Conservation (phyloP, 2,797 vertebrate genomes). For the Cynodonichthys magdalenae region DNA sequence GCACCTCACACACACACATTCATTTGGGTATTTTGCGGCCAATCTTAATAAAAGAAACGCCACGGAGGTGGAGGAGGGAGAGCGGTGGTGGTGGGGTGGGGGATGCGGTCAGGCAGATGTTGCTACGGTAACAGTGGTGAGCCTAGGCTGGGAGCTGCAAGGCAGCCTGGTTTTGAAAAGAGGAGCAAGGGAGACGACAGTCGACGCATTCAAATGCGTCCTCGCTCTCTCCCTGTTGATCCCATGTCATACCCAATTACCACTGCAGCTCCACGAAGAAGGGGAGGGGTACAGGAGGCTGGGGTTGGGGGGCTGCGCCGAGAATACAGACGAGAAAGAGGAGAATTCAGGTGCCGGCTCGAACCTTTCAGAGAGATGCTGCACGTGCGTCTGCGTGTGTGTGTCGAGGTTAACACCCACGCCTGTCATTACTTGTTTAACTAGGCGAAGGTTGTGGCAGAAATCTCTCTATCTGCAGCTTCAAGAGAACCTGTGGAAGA, state of each 20-base stretch:
- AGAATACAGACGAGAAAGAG: conserved; percentile 46
- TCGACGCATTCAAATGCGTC: conserved; percentile 70
- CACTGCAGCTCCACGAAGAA: conserved; percentile 46
- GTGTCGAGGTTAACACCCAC: conserved; percentile 61
- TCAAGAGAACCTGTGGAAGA: conserved; percentile 18
- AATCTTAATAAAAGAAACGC: conserved; percentile 77
- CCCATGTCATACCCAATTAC: conserved; percentile 81
- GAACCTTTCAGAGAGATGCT: conserved; percentile 45
- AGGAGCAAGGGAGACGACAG: conserved; percentile 58
- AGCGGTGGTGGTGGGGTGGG: background rate
- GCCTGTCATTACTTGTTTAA: conserved; percentile 57
- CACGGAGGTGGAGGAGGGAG: conserved; percentile 43
- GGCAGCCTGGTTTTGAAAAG: conserved; percentile 71
- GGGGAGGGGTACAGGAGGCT: conserved; percentile 8
- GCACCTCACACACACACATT: conserved; percentile 15
- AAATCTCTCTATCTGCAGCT: conserved; percentile 48
- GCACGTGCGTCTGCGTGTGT: conserved; percentile 17
- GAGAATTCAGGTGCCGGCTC: conserved; percentile 39
- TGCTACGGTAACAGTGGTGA: conserved; percentile 77
- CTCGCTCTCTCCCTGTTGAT: conserved; percentile 71
- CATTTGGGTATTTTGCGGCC: conserved; percentile 41
- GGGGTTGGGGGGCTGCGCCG: conserved; percentile 20
- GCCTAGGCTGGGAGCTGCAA: conserved; percentile 57
- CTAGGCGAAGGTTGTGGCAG: conserved; percentile 37
- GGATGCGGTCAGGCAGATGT: conserved; percentile 67